Evolutionary conservation across 2,888 invertebrate species (phyloP).

Genomic region (Volucella inanis): DNA sequence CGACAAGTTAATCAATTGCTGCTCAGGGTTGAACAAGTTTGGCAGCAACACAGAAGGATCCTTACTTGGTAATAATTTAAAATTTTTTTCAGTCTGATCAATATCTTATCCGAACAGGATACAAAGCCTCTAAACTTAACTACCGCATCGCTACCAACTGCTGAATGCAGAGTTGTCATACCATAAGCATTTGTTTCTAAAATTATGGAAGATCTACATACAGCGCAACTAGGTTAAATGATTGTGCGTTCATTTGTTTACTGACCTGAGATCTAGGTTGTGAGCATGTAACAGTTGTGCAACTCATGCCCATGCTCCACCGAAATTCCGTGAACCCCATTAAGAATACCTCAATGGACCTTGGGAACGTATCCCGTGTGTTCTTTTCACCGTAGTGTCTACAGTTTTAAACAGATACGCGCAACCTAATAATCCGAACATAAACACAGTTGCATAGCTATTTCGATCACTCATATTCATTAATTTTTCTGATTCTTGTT

Average conservation of each 20-base stretch:
- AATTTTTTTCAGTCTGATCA: constrained; percentile 46
- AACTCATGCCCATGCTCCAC: constrained; percentile 2
- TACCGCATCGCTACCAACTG: not conserved
- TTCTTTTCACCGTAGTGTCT: no score
- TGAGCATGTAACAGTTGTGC: constrained; percentile 62
- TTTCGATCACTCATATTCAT: no score
- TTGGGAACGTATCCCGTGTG: not conserved
- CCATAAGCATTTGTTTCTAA: constrained; percentile 3
- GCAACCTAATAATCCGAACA: no score
- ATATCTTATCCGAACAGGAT: constrained; percentile 1
- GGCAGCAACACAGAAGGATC: constrained; percentile 53
- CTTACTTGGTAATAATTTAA: constrained; percentile 52
- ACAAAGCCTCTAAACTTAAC: not conserved
- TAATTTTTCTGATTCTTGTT: no score
- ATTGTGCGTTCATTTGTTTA: constrained; percentile 52
- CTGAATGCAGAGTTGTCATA: not conserved
- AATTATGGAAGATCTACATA: constrained; percentile 41
- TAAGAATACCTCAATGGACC: not conserved
- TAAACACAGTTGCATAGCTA: no score
- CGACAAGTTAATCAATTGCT: constrained; percentile 69
- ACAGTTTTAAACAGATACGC: no score
- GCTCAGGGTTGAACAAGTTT: constrained; percentile 42
- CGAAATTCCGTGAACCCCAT: constrained; percentile 49
- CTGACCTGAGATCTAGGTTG: constrained; percentile 30
- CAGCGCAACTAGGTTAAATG: constrained; percentile 43